Evolutionary conservation across 2,113 vertebrate species (phyloP), one percentile per base, ranked within the genome.

Genomic region (Sclerurus mexicanus): DNA sequence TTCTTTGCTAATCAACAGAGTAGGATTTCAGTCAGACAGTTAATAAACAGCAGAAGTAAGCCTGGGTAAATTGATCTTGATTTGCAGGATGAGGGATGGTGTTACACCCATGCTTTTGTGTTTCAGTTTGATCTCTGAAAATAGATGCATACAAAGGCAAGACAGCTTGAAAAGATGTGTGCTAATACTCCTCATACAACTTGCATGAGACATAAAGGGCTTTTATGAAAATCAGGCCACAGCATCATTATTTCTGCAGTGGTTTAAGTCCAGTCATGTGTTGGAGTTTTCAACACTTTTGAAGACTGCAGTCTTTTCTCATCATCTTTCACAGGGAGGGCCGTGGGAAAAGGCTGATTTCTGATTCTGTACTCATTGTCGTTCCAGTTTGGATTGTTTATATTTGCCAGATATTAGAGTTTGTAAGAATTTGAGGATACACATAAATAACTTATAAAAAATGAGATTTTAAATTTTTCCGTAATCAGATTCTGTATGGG

Each of bases 1-100:
- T 95, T 97, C 82, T 90, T 96, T 96, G 82, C 35, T 97, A 85
- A 96, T 93, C 89, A 74, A 53, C 75, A 93, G 73, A 91, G n/a
- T 59, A 66, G 73, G 58, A 83, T 87, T 96, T 95, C 78, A 96
- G 77, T 42, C 91, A 93, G 94, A 90, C 40, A 96, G 89, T 83
- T 98, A 94, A 91, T 89, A 90, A 92, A 92, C 94, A 58, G 0
- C 59, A 90, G 64, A 72, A 96, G 30, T 85, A 93, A 91, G 37
- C 81, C 39, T 89, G 18, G 7, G 7, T 95, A 84, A 82, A 87
- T 79, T 73, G 55, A 49, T 96, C 74, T 91, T 91, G 74, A 87
- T 80, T 85, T 92, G 31, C 83, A 85, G 55, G 44, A 24, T 55
- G 28, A 67, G 85, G 25, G 83, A 63, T 52, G 35, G 14, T 82